Percentiles rank a stretch among this genome's conserved stretches.
Conservation (phyloP, 2,113 vertebrate species). For the Ceyx margarethae region DNA sequence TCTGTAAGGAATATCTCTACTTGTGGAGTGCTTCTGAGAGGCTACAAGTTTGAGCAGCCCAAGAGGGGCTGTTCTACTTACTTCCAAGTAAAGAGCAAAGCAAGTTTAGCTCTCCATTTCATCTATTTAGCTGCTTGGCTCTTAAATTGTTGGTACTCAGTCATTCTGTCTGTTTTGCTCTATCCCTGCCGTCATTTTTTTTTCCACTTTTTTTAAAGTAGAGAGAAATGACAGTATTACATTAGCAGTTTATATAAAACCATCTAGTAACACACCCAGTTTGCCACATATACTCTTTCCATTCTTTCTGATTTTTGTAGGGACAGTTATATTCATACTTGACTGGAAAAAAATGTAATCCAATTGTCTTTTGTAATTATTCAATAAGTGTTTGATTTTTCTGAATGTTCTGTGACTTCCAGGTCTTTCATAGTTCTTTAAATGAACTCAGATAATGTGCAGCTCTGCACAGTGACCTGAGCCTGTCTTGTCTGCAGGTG, state of each 20-base stretch:
- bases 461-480: not conserved
- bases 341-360: not conserved
- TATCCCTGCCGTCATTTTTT: not conserved
- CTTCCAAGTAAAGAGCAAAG: not conserved
- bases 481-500: constrained; percentile 5
- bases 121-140: not conserved
- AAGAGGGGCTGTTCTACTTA: not conserved
- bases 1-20: constrained; percentile 2
- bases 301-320: not conserved
- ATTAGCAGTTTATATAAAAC: not conserved
- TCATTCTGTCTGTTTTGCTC: not conserved
- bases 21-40: not conserved
- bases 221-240: not conserved
- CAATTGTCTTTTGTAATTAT: not conserved
- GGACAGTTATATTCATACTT: not conserved
- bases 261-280: not conserved
- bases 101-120: not conserved
- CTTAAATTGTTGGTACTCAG: not conserved
- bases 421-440: not conserved
- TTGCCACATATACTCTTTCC: not conserved
- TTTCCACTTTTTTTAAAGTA: not conserved
- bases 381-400: not conserved
- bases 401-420: not conserved
- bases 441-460: not conserved
- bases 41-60: not conserved